Base-by-base conservation (phyloP, 2,888 invertebrate genomes). In the Cantharis rustica region DNA sequence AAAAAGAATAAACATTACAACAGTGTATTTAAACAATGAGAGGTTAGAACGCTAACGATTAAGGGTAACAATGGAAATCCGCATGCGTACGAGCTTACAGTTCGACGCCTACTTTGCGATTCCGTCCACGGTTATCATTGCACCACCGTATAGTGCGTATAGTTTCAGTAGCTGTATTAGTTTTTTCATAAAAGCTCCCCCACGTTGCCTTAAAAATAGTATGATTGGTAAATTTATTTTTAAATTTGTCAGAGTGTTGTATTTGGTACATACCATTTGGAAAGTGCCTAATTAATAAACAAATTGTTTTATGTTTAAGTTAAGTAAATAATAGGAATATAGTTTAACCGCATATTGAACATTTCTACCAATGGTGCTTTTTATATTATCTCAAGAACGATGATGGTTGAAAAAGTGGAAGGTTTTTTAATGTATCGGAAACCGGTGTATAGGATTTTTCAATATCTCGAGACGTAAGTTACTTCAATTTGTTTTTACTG, bases 401-500 rank as follows among this genome's bases (percentile, higher is more conserved):
- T 90, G 90, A 91, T 89, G 90, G 93, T 94, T 90, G 94, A 94
- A 91, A 91, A 93, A 86, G 94, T 93, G 86, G 94, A 94, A 88
- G 93, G 93, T 85, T 93, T 94, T 89, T 91, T 94, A 88, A 92
- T 94, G 90, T 94, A 93, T 90, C 92, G 93, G 87, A 93, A 93
- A 88, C 94, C 94, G 87, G 93, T 94, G 82, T 94, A 94, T 90
- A 91, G 94, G 90, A 93, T 93, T 87, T 94, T 94, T 90, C 94
- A 94, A 90, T 95, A 94, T 90, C 91, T 94, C 88, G 94, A 94
- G 90, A 93, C 94, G 94, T 94, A 90, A 94, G 94, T 93, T 66
- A 13, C n/a, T n/a, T 68, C 64, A 15, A 26, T 68, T 23, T 68
- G 15, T 26, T 23, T 68, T 68, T 20, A 23, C 10, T 68, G 3